Evolutionary conservation across 2,797 vertebrate species (phyloP), one percentile per base, ranked within the genome.

Genomic region (Parauchenoglanis punctatus): DNA sequence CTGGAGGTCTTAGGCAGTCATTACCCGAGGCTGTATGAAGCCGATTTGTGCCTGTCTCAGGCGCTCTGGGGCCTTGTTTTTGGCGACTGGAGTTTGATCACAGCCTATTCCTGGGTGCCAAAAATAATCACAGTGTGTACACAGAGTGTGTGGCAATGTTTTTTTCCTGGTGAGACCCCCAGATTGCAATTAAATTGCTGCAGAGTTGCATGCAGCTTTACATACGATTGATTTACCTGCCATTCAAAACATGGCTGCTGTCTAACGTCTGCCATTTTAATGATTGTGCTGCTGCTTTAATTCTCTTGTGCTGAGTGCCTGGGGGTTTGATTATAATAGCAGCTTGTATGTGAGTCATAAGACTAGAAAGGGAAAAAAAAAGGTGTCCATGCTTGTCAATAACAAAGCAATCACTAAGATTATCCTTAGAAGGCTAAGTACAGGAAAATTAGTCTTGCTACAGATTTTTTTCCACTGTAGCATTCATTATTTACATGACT

Each of bases 21-120:
- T 95, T 95, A 95, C 94, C 93, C 94, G 25, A 56, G 84, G 84
- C 84, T 85, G 84, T 75, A 85, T 85, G 93, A 94, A 91, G 94
- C 94, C 94, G 94, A 92, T 95, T 96, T 94, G 94, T 91, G 86
- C 92, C 93, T 90, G 91, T 91, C 92, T 95, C 94, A 94, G 95
- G 95, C 93, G 93, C 94, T 91, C 86, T 68, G 89, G 90, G 93
- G 92, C 92, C 92, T 92, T 95, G 95, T 94, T 89, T 89, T 83
- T 44, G 93, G 93, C 91, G 91, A 90, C 91, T 93, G 92, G 92
- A 91, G 92, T 94, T 95, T 94, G 93, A 95, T 94, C 93, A 94
- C 93, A 88, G 89, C 90, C 92, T 93, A 67, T 94, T 95, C 94
- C 91, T 91, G 90, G 92, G 91, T 90, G 89, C 93, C 92, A 92